Evolutionary conservation across 2,888 invertebrate genomes (phyloP), one percentile per base, ranked within the genome.

Genomic region (Scaptomyza cyrtandrae): DNA sequence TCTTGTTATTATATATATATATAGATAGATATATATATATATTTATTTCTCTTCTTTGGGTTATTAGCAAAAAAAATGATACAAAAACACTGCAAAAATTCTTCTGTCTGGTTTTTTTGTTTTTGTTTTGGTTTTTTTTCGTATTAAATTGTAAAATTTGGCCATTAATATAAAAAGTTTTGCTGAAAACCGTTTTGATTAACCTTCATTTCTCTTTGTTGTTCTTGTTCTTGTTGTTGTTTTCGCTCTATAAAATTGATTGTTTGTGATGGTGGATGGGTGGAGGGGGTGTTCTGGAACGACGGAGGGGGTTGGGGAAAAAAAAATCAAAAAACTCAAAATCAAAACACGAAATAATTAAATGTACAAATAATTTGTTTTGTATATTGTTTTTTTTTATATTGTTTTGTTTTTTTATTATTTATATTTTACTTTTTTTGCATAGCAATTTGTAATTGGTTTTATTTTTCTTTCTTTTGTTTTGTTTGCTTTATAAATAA

Each of bases 161-260:
- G 85, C 85, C 87, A 62, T 86, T 79, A 86, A 79, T 86, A 77
- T 77, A 85, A 83, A 74, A 39, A 39, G 10, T 29, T 31, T 80
- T 84, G 77, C 60, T 85, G 85, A 85, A 85, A 85, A 85, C 85
- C 85, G 66, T 86, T 84, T 78, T 73, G 85, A 88, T 86, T 84
- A 84, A 84, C 71, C 80, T 71, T 76, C 64, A 54, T 58, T n/a
- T 52, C 14, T 37, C 50, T 63, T 14, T 41, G 16, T 64, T 43
- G 44, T 44, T 55, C 31, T 14, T 41, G 16, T n/a, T n/a, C n/a
- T 64, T 43, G 44, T 44, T 55, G 35, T 33, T 43, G 54, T 62
- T 59, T 52, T 55, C 50, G 35, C 55, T 46, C 52, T 70, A 35
- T 50, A 62, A 55, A 56, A 54, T 37, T 81, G 86, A 50, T 63